These are phyloP conservation scores for Tauraco hartlaubi DNA, from an alignment of 2,797 vertebrate genomes.

Conservation along the genomic window DNA sequence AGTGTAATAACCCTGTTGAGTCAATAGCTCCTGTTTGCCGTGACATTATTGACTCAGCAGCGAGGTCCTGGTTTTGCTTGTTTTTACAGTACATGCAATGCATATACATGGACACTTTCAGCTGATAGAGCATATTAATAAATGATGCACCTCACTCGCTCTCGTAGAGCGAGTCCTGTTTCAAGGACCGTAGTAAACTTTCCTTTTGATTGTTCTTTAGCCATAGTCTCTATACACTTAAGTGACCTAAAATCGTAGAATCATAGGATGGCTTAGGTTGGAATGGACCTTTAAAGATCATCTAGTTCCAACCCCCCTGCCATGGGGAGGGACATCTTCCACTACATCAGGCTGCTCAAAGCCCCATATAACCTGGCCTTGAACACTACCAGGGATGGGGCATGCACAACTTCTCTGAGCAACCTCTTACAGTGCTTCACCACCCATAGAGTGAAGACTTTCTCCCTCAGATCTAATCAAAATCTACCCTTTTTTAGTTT, in stretches of 20 bases:
- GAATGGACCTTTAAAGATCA: neutral
- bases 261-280: neutral
- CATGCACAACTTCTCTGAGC: neutral
- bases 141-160: neutral
- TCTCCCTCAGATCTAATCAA: neutral
- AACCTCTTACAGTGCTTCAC: neutral
- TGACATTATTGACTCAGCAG: constrained; percentile 50
- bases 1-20: constrained; percentile 38
- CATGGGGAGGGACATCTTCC: neutral
- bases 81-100: neutral
- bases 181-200: neutral
- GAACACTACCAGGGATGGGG: rapidly evolving
- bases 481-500: neutral
- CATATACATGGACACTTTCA: neutral
- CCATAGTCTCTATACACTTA: neutral
- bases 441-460: neutral
- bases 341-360: neutral
- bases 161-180: neutral
- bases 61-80: neutral
- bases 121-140: neutral
- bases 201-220: neutral
- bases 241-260: neutral
- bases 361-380: neutral
- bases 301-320: too few relatives aligned
- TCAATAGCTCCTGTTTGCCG: constrained; percentile 57